Evolutionary conservation across 2,797 vertebrate species (phyloP), one percentile per base, ranked within the genome.

Genomic region (Tragopan temminckii): DNA sequence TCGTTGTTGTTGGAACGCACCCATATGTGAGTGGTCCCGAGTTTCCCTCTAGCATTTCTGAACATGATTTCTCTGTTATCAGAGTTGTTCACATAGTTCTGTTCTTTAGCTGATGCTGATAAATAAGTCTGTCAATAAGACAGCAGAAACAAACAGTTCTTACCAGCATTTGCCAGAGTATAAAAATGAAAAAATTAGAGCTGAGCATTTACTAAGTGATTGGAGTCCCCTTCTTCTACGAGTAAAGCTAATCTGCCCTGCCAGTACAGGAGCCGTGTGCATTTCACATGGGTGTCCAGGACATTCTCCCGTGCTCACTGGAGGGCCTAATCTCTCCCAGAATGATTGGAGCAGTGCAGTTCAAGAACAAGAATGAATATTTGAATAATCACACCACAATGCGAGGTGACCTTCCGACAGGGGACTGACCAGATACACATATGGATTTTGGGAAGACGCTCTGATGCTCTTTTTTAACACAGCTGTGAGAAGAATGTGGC

Each of bases 401-500:
- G 98, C 96, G 98, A 98, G 98, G 96, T 98, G 98, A 98, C 98
- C 98, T 95, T 97, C 91, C 93, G 31, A 97, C 96, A 96, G 97
- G 96, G 94, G 94, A 97, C 95, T 97, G 97, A 96, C 95, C 97
- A 97, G 93, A 97, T 97, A 97, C 96, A 97, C 97, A 97, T 97
- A 97, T 98, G 97, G 97, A 97, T 97, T 98, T 98, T 97, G 98
- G 97, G 97, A 98, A 97, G 97, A 97, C 75, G 68, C 97, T 97
- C 98, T 98, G 98, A 98, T 97, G 97, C 96, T 98, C 96, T 98
- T 98, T 98, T 97, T 97, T 98, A 97, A 97, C 98, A 98, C 97
- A 96, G 97, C 97, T 97, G 98, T 98, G 98, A 98, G 97, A 99
- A 98, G 98, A 98, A 99, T 98, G 98, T 98, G 97, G 69, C 95